Conservation (phyloP, 2,113 vertebrate genomes). For the Corynorhinus townsendii region DNA sequence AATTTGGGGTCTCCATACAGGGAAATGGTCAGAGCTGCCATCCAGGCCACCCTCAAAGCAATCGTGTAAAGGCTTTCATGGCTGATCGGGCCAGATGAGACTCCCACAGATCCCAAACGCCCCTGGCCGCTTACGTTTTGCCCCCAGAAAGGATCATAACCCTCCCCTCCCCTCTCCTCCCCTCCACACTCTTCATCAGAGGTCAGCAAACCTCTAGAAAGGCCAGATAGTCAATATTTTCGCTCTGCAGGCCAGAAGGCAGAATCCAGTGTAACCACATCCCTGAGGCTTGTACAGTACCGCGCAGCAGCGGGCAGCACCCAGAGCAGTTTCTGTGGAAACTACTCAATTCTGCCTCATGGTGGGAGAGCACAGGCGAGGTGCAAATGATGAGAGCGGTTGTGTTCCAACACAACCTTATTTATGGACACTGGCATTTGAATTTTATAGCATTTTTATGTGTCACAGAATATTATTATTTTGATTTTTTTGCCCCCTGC, state of each 20-base stretch:
- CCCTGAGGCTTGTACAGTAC: background rate
- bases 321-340: background rate
- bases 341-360: background rate
- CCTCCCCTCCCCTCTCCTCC: background rate
- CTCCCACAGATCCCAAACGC: background rate
- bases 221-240: background rate
- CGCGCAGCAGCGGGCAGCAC: background rate
- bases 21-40: background rate
- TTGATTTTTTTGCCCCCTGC: background rate
- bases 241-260: background rate
- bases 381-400: background rate
- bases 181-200: background rate
- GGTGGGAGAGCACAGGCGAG: background rate
- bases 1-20: background rate
- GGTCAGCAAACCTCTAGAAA: background rate
- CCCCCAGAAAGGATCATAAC: background rate
- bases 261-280: background rate
- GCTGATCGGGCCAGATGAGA: background rate
- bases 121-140: background rate
- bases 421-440: constrained; percentile 31
- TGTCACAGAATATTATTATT: background rate
- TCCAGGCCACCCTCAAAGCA: background rate
- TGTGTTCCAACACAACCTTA: background rate
- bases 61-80: background rate
- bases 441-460: constrained; percentile 11